These are phyloP conservation scores for Mylabris sibirica DNA, from an alignment of 2,888 invertebrate species.

Conservation along the genomic window DNA sequence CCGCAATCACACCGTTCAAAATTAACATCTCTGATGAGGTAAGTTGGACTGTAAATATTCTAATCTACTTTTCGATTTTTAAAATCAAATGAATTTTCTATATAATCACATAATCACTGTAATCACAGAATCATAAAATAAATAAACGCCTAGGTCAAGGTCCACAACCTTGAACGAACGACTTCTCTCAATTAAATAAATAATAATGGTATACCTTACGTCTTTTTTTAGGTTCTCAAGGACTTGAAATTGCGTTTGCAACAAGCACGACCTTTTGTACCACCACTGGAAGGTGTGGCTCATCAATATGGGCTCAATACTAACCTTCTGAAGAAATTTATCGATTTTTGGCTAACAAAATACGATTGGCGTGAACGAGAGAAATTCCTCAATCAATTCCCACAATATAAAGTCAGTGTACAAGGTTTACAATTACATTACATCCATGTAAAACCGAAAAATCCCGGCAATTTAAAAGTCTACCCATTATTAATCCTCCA, in stretches of 20 bases:
- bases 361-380: conserved; percentile 75
- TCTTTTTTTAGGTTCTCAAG: background rate
- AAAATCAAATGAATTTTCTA: too few relatives aligned
- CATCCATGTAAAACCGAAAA: conserved; percentile 66
- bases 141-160: background rate
- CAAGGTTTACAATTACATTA: conserved; percentile 77
- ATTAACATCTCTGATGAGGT: conserved; percentile 70
- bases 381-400: conserved; percentile 68
- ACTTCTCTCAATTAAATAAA: background rate
- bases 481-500: conserved; percentile 75
- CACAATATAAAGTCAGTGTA: conserved; percentile 75
- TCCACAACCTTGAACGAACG: background rate
- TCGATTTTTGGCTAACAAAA: conserved; percentile 78
- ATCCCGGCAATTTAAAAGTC: conserved; percentile 56
- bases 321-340: conserved; percentile 70
- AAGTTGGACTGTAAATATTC: conserved; percentile 56
- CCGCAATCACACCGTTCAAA: conserved; percentile 66
- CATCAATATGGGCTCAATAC: background rate
- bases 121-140: background rate
- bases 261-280: background rate
- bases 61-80: conserved; percentile 42
- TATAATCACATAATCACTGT: too few relatives aligned
- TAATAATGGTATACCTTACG: background rate
- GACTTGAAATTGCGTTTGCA: conserved; percentile 6
- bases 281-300: background rate